These are phyloP conservation scores for Petrophora chlorosata DNA, from an alignment of 2,888 invertebrate species.

Conservation along the genomic window DNA sequence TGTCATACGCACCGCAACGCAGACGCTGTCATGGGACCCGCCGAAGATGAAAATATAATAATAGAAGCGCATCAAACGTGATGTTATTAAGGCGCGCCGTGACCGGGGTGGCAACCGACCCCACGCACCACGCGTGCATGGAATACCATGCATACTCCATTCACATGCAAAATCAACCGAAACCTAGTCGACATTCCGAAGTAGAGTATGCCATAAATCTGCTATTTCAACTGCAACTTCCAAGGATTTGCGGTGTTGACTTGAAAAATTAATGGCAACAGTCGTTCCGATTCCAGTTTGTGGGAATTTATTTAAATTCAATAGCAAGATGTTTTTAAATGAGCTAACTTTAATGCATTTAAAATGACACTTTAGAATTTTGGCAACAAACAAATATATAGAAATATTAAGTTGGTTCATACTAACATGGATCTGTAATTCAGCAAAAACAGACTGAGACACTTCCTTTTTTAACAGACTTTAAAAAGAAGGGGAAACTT, in stretches of 20 bases:
- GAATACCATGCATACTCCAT: slow-evolving; percentile 58
- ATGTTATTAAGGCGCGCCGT: slow-evolving; percentile 81
- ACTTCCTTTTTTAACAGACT: too few relatives aligned
- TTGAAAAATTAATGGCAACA: slow-evolving; percentile 42
- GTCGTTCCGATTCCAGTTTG: background rate
- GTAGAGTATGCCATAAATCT: slow-evolving; percentile 56
- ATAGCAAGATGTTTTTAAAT: background rate
- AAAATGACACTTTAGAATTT: too few relatives aligned
- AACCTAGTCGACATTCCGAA: slow-evolving; percentile 54
- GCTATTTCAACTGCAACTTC: slow-evolving; percentile 40
- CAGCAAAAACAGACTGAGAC: too few relatives aligned
- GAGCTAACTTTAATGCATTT: too few relatives aligned
- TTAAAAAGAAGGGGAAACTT: too few relatives aligned
- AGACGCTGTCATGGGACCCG: slow-evolving; percentile 74
- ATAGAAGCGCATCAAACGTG: slow-evolving; percentile 84
- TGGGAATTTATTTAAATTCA: too few relatives aligned
- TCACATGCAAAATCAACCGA: slow-evolving; percentile 75
- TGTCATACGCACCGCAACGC: slow-evolving; percentile 44
- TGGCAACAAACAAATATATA: too few relatives aligned
- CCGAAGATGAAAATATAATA: slow-evolving; percentile 82
- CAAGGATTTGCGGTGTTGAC: slow-evolving; percentile 33
- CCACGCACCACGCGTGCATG: slow-evolving; percentile 72
- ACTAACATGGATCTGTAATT: too few relatives aligned
- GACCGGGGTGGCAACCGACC: slow-evolving; percentile 67
- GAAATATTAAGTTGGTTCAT: too few relatives aligned